phyloP scores from a whole-genome alignment of 2,113 vertebrate genomes.

The Embiotoca jacksoni region DNA sequence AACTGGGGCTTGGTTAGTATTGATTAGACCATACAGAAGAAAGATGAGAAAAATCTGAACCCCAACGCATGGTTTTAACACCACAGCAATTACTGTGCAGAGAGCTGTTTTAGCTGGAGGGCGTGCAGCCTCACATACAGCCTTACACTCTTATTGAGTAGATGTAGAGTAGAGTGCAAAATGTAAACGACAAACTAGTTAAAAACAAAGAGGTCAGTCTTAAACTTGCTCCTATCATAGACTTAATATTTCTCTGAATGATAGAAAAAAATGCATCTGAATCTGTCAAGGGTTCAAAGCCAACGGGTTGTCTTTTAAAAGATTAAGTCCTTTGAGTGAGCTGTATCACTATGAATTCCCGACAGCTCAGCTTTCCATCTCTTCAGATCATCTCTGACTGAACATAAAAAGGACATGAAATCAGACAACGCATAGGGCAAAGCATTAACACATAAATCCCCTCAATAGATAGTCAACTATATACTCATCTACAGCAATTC shows the following conservation, averaged over 20 bases:
- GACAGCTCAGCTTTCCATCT: constrained; percentile 19
- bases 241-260: constrained; percentile 20
- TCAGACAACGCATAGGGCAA: constrained; percentile 14
- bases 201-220: constrained; percentile 1
- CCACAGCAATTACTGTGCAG: constrained; percentile 40
- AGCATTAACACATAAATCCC: background rate
- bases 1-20: constrained; percentile 29
- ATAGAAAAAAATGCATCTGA: constrained; percentile 12
- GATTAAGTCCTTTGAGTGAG: constrained; percentile 27
- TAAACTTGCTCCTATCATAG: background rate
- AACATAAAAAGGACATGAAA: constrained; percentile 10
- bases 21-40: constrained; percentile 49
- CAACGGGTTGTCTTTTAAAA: constrained; percentile 35
- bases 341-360: constrained; percentile 27
- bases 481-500: constrained; percentile 12
- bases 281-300: constrained; percentile 39
- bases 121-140: background rate
- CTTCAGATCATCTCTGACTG: background rate
- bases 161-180: background rate
- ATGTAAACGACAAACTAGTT: background rate
- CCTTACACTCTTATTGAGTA: background rate
- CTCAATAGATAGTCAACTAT: background rate
- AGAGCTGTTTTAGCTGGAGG: background rate
- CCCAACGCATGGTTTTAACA: constrained; percentile 12
- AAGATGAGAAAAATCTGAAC: constrained; percentile 39